Evolutionary conservation across 2,888 invertebrate species (phyloP).

Genomic region (Cylindroiulus punctatus): DNA sequence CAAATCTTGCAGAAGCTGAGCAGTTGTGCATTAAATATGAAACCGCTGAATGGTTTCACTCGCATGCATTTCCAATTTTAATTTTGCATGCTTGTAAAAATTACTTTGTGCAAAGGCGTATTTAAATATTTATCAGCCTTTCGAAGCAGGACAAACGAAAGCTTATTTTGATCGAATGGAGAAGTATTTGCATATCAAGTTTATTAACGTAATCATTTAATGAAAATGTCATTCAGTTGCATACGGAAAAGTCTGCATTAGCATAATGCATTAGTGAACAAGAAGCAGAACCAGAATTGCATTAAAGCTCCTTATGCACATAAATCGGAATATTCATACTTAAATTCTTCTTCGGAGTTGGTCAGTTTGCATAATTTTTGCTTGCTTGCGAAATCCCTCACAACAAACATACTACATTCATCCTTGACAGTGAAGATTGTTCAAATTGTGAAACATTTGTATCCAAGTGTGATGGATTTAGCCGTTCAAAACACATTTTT

Average conservation of each 20-base stretch:
- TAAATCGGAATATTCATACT: not conserved
- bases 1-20: constrained; percentile 19
- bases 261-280: not conserved
- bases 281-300: not conserved
- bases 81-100: not conserved
- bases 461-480: too few relatives aligned
- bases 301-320: not conserved
- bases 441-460: too few relatives aligned
- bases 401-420: too few relatives aligned
- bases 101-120: not conserved
- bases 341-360: not conserved
- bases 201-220: constrained; percentile 1
- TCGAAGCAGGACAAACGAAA: not conserved
- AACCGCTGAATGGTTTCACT: constrained; percentile 35
- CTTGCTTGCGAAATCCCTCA: too few relatives aligned
- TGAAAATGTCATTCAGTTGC: not conserved
- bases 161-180: not conserved
- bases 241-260: not conserved
- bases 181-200: not conserved
- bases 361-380: too few relatives aligned
- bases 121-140: constrained; percentile 39
- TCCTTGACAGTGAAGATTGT: too few relatives aligned
- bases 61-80: constrained; percentile 8
- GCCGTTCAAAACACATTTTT: too few relatives aligned
- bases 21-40: constrained; percentile 46